Evolutionary conservation across 2,888 invertebrate species (phyloP).

Genomic region (Drosophila anomalipes): DNA sequence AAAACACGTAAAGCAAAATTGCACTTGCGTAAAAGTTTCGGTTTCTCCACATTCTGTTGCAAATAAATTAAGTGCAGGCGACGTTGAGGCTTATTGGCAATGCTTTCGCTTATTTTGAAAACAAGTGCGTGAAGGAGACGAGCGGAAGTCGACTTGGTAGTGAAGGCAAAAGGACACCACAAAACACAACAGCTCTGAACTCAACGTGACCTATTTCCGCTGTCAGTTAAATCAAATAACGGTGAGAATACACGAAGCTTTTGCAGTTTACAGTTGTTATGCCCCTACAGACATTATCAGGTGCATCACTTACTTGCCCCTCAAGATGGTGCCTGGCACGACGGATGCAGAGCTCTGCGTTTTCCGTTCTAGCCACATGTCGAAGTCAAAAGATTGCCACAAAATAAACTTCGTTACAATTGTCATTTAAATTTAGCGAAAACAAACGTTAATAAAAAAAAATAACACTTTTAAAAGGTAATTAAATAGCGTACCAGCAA

Average conservation of each 20-base stretch:
- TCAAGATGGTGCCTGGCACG: neutral
- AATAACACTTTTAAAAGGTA: constrained; percentile 13
- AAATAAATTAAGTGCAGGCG: constrained; percentile 78
- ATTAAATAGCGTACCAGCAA: constrained; percentile 23
- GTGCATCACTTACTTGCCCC: neutral
- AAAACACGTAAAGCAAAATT: constrained; percentile 73
- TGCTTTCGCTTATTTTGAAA: constrained; percentile 73
- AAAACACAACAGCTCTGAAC: constrained; percentile 19
- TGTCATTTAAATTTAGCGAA: neutral
- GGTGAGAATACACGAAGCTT: constrained; percentile 48
- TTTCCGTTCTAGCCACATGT: constrained; percentile 14
- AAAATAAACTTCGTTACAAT: constrained; percentile 9
- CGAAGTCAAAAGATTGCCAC: constrained; percentile 29
- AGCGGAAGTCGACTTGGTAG: neutral
- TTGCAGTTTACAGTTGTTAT: constrained; percentile 52
- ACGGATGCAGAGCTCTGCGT: constrained; percentile 26
- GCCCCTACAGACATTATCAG: constrained; percentile 55
- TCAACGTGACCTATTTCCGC: constrained; percentile 50
- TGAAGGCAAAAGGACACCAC: constrained; percentile 2
- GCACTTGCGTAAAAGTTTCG: constrained; percentile 74
- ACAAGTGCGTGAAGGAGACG: constrained; percentile 42
- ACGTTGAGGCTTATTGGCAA: constrained; percentile 75
- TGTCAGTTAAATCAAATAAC: constrained; percentile 65
- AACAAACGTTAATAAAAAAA: constrained; percentile 3
- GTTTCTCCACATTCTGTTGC: constrained; percentile 64